These are phyloP conservation scores for Dreissena rostriformis DNA, from an alignment of 1,140 invertebrate genomes.

Conservation along the genomic window DNA sequence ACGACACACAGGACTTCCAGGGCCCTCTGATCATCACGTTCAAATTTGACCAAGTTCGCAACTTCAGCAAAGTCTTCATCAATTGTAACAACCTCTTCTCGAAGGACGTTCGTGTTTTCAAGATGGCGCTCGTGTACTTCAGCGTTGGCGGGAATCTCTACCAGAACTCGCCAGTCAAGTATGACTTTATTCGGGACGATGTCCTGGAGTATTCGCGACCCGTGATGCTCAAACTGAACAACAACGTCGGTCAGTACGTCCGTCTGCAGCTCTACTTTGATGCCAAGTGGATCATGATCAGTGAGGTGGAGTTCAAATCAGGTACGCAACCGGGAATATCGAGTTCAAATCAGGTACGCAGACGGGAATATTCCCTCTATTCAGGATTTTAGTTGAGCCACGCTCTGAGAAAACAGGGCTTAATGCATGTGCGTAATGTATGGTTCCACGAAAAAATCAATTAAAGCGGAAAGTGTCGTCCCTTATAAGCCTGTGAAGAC, in stretches of 20 bases:
- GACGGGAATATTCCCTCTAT: too few species aligned
- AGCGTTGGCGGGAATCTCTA: constrained; percentile 90
- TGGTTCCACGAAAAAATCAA: too few species aligned
- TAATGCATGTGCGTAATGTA: too few species aligned
- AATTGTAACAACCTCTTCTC: constrained; percentile 89
- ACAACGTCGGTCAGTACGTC: constrained; percentile 91
- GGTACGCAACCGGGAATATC: constrained; percentile 65
- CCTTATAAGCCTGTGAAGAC: too few species aligned
- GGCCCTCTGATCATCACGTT: constrained; percentile 84
- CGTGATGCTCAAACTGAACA: constrained; percentile 91
- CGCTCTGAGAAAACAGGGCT: too few species aligned
- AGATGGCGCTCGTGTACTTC: constrained; percentile 87
- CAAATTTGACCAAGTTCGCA: constrained; percentile 93
- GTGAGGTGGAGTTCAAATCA: constrained; percentile 86
- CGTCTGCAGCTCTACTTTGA: constrained; percentile 91
- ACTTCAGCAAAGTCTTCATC: constrained; percentile 92
- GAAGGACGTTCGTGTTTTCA: constrained; percentile 86
- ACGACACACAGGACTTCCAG: constrained; percentile 85
- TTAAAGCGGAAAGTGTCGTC: too few species aligned
- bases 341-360: too few species aligned
- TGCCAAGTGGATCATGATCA: constrained; percentile 93
- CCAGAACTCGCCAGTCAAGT: constrained; percentile 87
- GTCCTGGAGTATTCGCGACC: constrained; percentile 92
- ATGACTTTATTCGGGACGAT: constrained; percentile 90
- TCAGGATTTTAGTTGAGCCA: too few species aligned